Evolutionary conservation across 2,797 vertebrate species (phyloP).

Genomic region (Poeciliopsis paucimaculata): DNA sequence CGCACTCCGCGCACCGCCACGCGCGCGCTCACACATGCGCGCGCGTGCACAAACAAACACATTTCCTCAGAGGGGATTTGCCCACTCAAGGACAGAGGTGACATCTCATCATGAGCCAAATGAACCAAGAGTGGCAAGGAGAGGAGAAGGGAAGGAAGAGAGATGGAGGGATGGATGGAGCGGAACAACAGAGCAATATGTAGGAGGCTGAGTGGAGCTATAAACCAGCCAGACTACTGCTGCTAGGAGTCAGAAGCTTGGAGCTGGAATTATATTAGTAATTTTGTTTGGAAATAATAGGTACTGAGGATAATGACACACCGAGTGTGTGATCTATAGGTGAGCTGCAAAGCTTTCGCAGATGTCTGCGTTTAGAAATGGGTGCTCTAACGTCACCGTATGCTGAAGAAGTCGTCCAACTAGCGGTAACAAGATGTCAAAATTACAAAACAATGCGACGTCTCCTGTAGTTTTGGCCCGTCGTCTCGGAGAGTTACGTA

Average conservation of each 20-base stretch:
- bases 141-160: constrained; percentile 50
- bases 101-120: constrained; percentile 82
- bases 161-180: constrained; percentile 63
- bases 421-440: neutral
- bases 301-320: neutral
- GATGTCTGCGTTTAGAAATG: neutral
- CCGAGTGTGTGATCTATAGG: neutral
- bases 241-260: constrained; percentile 49
- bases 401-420: neutral
- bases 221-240: constrained; percentile 35
- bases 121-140: constrained; percentile 71
- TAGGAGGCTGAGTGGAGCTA: constrained; percentile 54
- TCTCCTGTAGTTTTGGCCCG: neutral
- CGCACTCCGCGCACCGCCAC: neutral
- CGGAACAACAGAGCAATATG: constrained; percentile 54
- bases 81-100: constrained; percentile 75
- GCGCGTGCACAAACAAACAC: constrained; percentile 37
- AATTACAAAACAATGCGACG: neutral
- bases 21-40: constrained; percentile 20
- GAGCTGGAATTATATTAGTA: constrained; percentile 45
- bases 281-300: neutral
- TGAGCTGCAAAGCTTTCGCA: neutral
- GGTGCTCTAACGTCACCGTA: neutral
- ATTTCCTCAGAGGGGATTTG: constrained; percentile 60
- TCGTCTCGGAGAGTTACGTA: neutral